Evolutionary conservation across 2,113 vertebrate species (phyloP).

Genomic region (Oxyruncus cristatus): DNA sequence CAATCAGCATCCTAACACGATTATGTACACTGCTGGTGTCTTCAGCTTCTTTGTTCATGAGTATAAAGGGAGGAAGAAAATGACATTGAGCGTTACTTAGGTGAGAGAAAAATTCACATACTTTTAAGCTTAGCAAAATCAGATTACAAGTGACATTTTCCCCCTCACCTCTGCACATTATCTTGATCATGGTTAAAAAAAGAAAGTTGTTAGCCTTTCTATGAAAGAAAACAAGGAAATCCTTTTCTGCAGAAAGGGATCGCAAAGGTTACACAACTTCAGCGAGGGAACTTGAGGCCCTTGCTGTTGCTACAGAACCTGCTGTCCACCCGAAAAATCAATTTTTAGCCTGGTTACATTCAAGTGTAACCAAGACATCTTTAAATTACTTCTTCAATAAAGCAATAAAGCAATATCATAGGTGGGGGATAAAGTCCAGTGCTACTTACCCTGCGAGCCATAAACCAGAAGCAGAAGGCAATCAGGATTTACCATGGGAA

Average conservation of each 20-base stretch:
- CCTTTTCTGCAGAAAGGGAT: neutral
- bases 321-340: neutral
- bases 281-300: neutral
- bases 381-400: neutral
- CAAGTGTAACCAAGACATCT: neutral
- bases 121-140: neutral
- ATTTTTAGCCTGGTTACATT: neutral
- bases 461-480: neutral
- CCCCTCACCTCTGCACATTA: neutral
- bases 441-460: neutral
- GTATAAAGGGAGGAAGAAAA: neutral
- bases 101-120: neutral
- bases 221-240: neutral
- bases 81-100: neutral
- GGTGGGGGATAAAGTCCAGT: neutral
- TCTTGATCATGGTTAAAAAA: neutral
- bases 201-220: neutral
- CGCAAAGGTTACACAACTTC: neutral
- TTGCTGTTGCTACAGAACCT: neutral
- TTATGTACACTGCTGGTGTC: neutral
- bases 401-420: neutral
- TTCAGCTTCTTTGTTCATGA: neutral
- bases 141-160: neutral
- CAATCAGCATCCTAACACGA: neutral
- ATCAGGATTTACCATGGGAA: rapidly evolving